Conservation (phyloP, 2,888 invertebrate species). For the Augochlorella aurata region DNA sequence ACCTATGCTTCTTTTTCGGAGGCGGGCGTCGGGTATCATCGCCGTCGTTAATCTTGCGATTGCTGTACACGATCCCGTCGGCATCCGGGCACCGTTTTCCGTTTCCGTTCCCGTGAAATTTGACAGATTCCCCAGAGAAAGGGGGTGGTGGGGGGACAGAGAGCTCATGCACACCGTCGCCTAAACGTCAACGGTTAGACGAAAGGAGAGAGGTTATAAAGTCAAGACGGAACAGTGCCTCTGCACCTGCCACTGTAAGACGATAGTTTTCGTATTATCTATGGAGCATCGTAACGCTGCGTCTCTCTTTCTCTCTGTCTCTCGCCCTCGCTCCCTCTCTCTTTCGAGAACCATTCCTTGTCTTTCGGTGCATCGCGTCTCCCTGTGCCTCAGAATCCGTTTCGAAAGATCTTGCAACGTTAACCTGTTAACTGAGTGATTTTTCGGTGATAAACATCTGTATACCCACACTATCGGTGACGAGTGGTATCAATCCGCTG, state of each 20-base stretch:
- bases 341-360: background rate
- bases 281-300: constrained; percentile 17
- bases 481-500: background rate
- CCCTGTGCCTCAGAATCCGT: background rate
- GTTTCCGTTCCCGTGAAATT: background rate
- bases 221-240: constrained; percentile 52
- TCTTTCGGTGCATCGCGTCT: constrained; percentile 5
- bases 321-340: background rate
- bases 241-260: constrained; percentile 62
- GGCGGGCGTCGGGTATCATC: constrained; percentile 37
- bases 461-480: background rate
- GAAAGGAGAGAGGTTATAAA: constrained; percentile 60
- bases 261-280: constrained; percentile 42
- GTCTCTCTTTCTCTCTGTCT: background rate
- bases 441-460: background rate
- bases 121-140: background rate
- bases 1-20: constrained; percentile 30
- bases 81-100: background rate
- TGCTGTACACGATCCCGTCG: background rate
- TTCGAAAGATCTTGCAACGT: constrained; percentile 13
- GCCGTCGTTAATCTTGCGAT: constrained; percentile 23
- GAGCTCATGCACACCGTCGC: constrained; percentile 7
- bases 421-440: constrained; percentile 17
- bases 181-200: constrained; percentile 35
- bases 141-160: background rate